A percentile compares a stretch with the other conserved stretches of the same genome.
Evolutionary conservation across 1,140 invertebrate species (phyloP).

Genomic region (Brachystomella parvula): DNA sequence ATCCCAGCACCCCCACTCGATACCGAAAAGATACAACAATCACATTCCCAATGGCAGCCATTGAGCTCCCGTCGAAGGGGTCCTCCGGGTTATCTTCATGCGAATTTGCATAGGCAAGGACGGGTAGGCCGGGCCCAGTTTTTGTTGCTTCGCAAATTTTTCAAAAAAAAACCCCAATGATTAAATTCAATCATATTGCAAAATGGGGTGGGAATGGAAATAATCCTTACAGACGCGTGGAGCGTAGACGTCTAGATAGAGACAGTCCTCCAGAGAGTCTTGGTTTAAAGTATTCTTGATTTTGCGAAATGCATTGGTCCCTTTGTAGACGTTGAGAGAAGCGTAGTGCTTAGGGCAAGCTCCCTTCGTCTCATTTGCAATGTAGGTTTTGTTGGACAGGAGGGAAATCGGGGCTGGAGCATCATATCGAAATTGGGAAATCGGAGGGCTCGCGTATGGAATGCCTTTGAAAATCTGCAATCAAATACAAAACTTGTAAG

Average conservation of each 20-base stretch:
- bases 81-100: conserved; percentile 29
- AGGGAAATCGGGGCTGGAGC: conserved; percentile 25
- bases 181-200: too few relatives aligned
- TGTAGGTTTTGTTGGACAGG: conserved; percentile 24
- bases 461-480: conserved; percentile 36
- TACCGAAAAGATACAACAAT: conserved; percentile 34
- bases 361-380: conserved; percentile 31
- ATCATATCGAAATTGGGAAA: conserved; percentile 27
- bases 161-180: too few relatives aligned
- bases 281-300: not conserved
- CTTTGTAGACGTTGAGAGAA: not conserved
- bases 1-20: conserved; percentile 33
- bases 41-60: conserved; percentile 36
- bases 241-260: conserved; percentile 31
- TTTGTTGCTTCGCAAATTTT: conserved; percentile 21
- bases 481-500: too few relatives aligned
- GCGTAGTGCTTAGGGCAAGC: conserved; percentile 26
- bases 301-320: not conserved
- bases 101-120: conserved; percentile 34
- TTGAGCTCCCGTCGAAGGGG: conserved; percentile 30
- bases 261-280: conserved; percentile 27
- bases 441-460: conserved; percentile 32
- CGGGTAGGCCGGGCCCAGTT: conserved; percentile 25
- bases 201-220: not conserved
- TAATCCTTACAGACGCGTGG: conserved; percentile 27